phyloP scores from a whole-genome alignment of 2,888 invertebrate species.

The Lamellibrachia columna region DNA sequence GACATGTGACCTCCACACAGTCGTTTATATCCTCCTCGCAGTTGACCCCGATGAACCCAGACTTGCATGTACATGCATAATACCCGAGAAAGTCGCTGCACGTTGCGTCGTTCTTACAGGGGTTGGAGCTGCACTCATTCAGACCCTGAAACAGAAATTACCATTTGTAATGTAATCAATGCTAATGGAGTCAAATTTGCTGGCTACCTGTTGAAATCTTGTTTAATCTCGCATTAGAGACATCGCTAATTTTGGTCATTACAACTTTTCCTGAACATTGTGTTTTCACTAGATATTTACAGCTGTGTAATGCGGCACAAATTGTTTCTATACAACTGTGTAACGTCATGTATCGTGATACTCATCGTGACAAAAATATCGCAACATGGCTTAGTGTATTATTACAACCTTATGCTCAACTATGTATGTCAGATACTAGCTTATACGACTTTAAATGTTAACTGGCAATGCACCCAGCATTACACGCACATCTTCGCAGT shows the following conservation, averaged over 20 bases:
- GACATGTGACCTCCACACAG: conserved; percentile 32
- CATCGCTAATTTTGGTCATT: too few species aligned
- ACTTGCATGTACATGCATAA: neutral
- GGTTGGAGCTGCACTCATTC: neutral
- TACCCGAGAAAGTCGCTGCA: neutral
- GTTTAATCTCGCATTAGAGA: too few species aligned
- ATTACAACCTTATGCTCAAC: neutral
- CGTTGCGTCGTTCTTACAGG: neutral
- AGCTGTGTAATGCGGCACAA: too few species aligned
- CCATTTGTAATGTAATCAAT: too few species aligned
- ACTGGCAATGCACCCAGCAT: neutral
- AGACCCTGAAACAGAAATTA: neutral
- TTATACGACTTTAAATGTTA: neutral
- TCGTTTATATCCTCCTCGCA: conserved; percentile 35
- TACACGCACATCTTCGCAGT: conserved; percentile 72
- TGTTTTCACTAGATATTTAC: too few species aligned
- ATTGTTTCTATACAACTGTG: too few species aligned
- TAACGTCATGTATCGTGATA: too few species aligned
- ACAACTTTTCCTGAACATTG: too few species aligned
- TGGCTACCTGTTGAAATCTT: too few species aligned
- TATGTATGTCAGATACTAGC: neutral
- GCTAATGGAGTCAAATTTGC: too few species aligned
- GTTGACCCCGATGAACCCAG: conserved; percentile 6
- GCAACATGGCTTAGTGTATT: too few species aligned
- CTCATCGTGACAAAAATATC: too few species aligned